phyloP scores from a whole-genome alignment of 2,888 invertebrate species.

The Meloe dianella region DNA sequence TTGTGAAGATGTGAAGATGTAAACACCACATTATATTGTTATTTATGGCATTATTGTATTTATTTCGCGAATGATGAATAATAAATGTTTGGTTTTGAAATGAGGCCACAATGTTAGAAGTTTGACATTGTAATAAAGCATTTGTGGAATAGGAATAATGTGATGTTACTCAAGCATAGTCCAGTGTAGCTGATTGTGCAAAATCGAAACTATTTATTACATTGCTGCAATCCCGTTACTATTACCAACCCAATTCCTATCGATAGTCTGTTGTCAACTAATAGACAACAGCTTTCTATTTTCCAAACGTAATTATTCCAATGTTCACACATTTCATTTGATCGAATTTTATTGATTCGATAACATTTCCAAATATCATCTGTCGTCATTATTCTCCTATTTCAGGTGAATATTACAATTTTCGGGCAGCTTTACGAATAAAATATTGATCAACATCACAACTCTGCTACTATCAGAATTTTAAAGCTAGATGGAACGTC shows the following conservation, averaged over 20 bases:
- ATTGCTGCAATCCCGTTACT: not conserved
- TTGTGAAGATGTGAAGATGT: not conserved
- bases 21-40: not conserved
- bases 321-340: not conserved
- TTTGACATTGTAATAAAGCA: conserved; percentile 38
- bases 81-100: conserved; percentile 27
- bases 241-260: not conserved
- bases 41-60: not conserved
- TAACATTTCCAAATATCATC: not conserved
- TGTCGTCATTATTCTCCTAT: not conserved
- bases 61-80: conserved; percentile 31
- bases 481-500: not conserved
- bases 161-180: conserved; percentile 33
- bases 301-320: not conserved
- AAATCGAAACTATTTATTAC: conserved; percentile 34
- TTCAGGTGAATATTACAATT: not conserved
- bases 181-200: conserved; percentile 34
- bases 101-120: conserved; percentile 34
- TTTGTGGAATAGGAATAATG: conserved; percentile 34
- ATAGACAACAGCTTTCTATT: not conserved
- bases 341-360: not conserved
- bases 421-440: not conserved
- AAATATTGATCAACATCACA: not conserved
- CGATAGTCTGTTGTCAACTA: not conserved
- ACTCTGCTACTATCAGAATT: not conserved